Percentiles rank a stretch among this genome's conserved stretches.
Evolutionary conservation across 1,140 invertebrate genomes (phyloP).

Genomic region (Camponotus floridanus): DNA sequence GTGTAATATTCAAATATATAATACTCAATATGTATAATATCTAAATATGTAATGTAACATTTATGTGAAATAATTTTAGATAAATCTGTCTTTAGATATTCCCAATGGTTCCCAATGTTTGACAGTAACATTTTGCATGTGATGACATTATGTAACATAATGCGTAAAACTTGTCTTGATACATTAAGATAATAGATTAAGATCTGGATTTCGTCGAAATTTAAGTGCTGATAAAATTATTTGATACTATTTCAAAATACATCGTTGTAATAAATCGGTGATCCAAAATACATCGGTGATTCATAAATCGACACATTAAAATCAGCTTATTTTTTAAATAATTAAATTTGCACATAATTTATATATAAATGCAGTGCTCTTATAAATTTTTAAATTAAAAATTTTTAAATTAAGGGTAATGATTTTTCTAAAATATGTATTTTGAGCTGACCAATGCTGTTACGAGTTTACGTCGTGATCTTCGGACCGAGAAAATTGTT

Average conservation of each 20-base stretch:
- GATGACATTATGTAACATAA: too few relatives aligned
- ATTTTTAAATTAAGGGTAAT: constrained; percentile 29
- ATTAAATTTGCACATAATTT: neutral
- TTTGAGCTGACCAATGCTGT: constrained; percentile 52
- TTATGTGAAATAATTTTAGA: too few relatives aligned
- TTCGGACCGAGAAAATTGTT: constrained; percentile 77
- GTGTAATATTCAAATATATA: too few relatives aligned
- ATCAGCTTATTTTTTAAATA: neutral
- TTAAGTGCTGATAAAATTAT: neutral
- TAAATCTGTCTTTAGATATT: neutral
- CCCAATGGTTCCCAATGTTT: neutral
- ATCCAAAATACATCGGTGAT: too few relatives aligned
- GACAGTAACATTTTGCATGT: neutral
- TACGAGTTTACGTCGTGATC: constrained; percentile 50
- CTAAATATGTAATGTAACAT: too few relatives aligned
- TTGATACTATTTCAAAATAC: neutral
- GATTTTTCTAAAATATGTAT: constrained; percentile 4
- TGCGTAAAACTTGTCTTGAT: too few relatives aligned
- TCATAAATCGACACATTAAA: neutral
- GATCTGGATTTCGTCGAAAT: neutral
- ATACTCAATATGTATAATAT: too few relatives aligned
- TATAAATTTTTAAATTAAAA: constrained; percentile 9
- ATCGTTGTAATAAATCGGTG: too few relatives aligned
- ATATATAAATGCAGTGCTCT: neutral
- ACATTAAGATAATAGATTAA: too few relatives aligned